A percentile compares a stretch with the other conserved stretches of the same genome.
These are phyloP conservation scores for Idaea dimidiata DNA, from an alignment of 2,888 invertebrate species.

Conservation along the genomic window DNA sequence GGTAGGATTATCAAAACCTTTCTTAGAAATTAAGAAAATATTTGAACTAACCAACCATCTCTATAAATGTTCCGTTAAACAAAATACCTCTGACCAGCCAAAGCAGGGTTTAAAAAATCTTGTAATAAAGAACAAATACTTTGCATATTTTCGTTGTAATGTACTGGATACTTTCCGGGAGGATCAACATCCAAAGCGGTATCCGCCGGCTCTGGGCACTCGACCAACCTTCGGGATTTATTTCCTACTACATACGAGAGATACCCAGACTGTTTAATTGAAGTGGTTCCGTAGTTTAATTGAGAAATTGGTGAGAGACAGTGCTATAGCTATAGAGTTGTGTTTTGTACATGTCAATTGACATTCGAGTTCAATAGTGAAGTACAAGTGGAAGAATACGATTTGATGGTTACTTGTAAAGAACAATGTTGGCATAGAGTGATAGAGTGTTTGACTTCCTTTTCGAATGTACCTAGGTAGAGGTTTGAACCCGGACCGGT, in stretches of 20 bases:
- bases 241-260: conserved; percentile 14
- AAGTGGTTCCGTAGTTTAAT: conserved; percentile 5
- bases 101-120: background rate
- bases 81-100: background rate
- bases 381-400: no score
- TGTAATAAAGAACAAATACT: background rate
- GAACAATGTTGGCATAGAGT: no score
- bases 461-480: no score
- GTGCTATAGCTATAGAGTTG: background rate
- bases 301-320: background rate
- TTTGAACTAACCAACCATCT: background rate
- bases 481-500: no score
- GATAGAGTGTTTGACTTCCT: no score
- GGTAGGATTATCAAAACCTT: background rate
- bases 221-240: conserved; percentile 26
- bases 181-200: background rate
- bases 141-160: background rate
- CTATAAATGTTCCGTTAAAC: background rate
- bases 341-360: background rate
- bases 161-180: background rate
- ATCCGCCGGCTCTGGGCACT: conserved; percentile 19
- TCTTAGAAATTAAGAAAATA: background rate
- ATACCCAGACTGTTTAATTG: background rate
- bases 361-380: no score
- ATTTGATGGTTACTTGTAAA: no score